Conservation (phyloP, 30 jellyfish, hydroid and myxozoan genomes). For the Euphysa ruthae region DNA sequence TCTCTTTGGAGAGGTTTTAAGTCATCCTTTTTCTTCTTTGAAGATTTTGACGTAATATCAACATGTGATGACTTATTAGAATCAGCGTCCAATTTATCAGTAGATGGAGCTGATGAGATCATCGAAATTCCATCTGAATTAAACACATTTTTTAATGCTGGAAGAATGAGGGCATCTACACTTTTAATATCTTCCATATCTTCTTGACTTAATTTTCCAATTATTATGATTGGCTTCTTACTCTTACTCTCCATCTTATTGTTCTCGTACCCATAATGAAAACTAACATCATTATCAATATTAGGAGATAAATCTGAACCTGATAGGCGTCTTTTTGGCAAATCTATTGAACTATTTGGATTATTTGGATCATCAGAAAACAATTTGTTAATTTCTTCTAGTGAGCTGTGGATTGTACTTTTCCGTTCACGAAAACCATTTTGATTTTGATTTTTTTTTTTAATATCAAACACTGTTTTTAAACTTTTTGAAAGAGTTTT, state of each 20-base stretch:
- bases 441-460: neutral
- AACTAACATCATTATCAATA: neutral
- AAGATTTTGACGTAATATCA: no score
- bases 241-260: neutral
- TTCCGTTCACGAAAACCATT: neutral
- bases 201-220: constrained; percentile 5
- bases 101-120: no score
- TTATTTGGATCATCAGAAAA: neutral
- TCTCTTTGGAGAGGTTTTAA: neutral
- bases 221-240: constrained; percentile 16
- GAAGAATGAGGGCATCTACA: constrained; percentile 33
- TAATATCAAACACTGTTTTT: constrained; percentile 1
- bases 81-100: no score
- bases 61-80: no score
- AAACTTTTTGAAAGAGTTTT: constrained; percentile 5
- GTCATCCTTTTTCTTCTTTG: neutral
- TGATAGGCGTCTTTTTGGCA: neutral
- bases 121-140: neutral
- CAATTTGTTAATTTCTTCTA: neutral
- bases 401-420: constrained; percentile 13
- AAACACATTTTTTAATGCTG: constrained; percentile 7
- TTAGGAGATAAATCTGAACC: neutral
- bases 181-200: neutral
- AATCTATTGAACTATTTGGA: neutral
- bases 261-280: neutral